Base-by-base conservation (phyloP, 1,140 invertebrate species). In the Microvelia longipes region DNA sequence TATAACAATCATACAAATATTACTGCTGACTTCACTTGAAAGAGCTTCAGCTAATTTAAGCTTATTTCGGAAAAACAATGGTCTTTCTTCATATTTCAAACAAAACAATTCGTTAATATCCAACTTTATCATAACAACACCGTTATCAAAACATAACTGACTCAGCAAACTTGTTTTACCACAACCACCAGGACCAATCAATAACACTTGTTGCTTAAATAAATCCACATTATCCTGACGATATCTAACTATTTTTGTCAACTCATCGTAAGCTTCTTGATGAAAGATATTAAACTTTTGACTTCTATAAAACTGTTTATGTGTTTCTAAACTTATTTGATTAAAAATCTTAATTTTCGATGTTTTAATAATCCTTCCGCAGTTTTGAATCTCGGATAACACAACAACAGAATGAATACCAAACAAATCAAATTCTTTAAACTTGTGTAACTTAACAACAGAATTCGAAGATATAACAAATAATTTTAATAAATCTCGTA, bases 41-140 rank as follows among this genome's bases (percentile, higher is more conserved):
- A 79, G 78, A 19, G 71, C 68, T 66, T 75, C 67, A 11, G 79
- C 80, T 60, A 79, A 73, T 1, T 78, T 69, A 72, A 83, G 83
- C 28, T 80, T 75, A 60, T 74, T 74, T 2, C 77, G 73, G 2
- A 83, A 71, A 25, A 74, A 71, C 5, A 72, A 67, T 75, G 83
- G 82, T 2, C 81, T 78, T 73, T 79, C 79, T 15, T 82, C 82
- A 1, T 81, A 80, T 73, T 78, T 73, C 0, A 78, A 27, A n/a
- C 64, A 71, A 13, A 67, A 71, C 1, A 74, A 62, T 68, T 75
- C 75, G 2, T 68, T 68, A 28, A 73, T 69, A 28, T 68, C 29
- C 2, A 76, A 25, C 2, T 63, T 72, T 14, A 75, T 14, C 29
- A 75, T 26, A 28, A 70, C 69, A 63, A 71, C 63, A 5, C 68